A percentile compares a stretch with the other conserved stretches of the same genome.
Evolutionary conservation across 2,888 invertebrate species (phyloP).

Genomic region (Calliopum simillimum): DNA sequence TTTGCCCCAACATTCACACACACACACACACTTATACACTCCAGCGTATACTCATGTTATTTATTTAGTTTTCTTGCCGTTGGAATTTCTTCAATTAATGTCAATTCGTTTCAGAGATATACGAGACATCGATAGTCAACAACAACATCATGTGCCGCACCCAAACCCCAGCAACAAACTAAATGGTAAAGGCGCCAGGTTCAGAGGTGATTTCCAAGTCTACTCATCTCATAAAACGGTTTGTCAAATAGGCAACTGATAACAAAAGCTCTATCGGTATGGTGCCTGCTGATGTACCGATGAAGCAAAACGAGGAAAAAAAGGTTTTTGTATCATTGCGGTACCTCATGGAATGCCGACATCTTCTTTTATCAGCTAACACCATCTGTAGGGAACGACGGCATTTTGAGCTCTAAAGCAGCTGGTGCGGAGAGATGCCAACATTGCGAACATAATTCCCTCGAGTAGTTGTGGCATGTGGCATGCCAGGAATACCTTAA

Average conservation of each 20-base stretch:
- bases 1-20: neutral
- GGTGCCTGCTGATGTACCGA: neutral
- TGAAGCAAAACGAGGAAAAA: neutral
- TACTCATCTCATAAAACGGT: neutral
- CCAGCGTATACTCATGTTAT: slow-evolving; percentile 50
- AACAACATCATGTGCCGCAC: slow-evolving; percentile 25
- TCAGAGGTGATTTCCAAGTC: too few species aligned
- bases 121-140: slow-evolving; percentile 52
- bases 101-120: slow-evolving; percentile 62
- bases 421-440: neutral
- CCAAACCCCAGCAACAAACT: neutral
- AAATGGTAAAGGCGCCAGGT: too few species aligned
- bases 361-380: slow-evolving; percentile 21
- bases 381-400: neutral
- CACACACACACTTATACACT: slow-evolving; percentile 5
- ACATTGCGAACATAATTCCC: slow-evolving; percentile 12
- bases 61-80: slow-evolving; percentile 59
- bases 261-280: neutral
- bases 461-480: slow-evolving; percentile 9
- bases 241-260: neutral
- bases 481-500: slow-evolving; percentile 11
- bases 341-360: slow-evolving; percentile 14
- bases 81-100: slow-evolving; percentile 65
- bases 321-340: slow-evolving; percentile 13
- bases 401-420: neutral